Evolutionary conservation across 1,140 invertebrate species (phyloP).

Genomic region (Holcopasites calliopsidis): DNA sequence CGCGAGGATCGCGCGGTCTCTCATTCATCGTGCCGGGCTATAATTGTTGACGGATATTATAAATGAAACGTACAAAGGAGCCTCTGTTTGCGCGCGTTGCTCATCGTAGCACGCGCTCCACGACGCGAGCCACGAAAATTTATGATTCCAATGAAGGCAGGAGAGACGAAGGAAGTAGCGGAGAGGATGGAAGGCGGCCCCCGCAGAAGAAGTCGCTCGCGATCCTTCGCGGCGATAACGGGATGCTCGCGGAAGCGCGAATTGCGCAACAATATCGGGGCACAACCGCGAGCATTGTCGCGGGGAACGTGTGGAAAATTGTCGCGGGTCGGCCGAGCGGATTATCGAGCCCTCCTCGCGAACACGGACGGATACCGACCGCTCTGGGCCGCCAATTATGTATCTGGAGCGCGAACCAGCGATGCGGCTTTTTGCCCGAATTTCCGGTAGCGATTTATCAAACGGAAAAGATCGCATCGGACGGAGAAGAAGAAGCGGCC

Average conservation of each 20-base stretch:
- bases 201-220: background rate
- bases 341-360: background rate
- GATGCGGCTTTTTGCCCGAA: slow-evolving; percentile 73
- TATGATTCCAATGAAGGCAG: slow-evolving; percentile 7
- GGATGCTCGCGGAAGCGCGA: background rate
- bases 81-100: slow-evolving; percentile 63
- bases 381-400: slow-evolving; percentile 69
- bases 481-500: slow-evolving; percentile 39
- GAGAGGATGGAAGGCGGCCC: background rate
- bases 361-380: slow-evolving; percentile 1
- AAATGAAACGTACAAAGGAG: slow-evolving; percentile 74
- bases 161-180: background rate
- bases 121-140: slow-evolving; percentile 56
- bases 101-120: slow-evolving; percentile 66
- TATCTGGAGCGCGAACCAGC: slow-evolving; percentile 72
- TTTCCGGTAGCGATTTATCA: slow-evolving; percentile 80
- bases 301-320: background rate
- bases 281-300: background rate
- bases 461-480: slow-evolving; percentile 77
- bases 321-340: background rate
- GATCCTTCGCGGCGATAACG: background rate
- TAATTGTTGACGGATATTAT: slow-evolving; percentile 79
- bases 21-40: slow-evolving; percentile 65
- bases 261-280: background rate
- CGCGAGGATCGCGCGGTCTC: background rate